phyloP scores from a whole-genome alignment of 2,888 invertebrate species.

The Anaspis maculata region DNA sequence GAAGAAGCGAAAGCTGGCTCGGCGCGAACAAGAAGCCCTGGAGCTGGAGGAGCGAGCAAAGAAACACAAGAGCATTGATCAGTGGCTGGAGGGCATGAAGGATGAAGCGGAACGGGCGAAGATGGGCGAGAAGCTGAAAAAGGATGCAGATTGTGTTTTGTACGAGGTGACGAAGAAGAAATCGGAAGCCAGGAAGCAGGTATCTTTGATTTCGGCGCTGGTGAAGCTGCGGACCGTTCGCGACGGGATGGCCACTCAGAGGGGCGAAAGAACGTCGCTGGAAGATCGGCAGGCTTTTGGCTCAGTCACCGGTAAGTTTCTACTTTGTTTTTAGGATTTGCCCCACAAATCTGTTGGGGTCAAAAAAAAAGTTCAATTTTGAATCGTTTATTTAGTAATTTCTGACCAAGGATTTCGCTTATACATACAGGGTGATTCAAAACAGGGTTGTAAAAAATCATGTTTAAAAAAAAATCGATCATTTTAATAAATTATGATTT shows the following conservation, averaged over 20 bases:
- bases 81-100: constrained; percentile 56
- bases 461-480: too few relatives aligned
- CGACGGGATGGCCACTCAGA: constrained; percentile 52
- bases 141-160: constrained; percentile 61
- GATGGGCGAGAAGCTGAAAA: constrained; percentile 56
- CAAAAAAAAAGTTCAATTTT: not conserved
- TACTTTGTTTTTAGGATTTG: too few relatives aligned
- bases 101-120: constrained; percentile 54
- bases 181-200: constrained; percentile 57
- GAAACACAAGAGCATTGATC: constrained; percentile 55
- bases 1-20: constrained; percentile 45
- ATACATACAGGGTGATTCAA: too few relatives aligned
- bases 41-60: constrained; percentile 42
- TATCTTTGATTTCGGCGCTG: constrained; percentile 55
- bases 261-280: constrained; percentile 51
- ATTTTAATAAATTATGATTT: too few relatives aligned
- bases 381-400: not conserved
- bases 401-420: not conserved
- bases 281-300: constrained; percentile 50
- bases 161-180: constrained; percentile 64
- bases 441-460: too few relatives aligned
- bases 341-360: constrained; percentile 4
- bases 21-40: constrained; percentile 37
- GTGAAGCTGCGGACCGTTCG: constrained; percentile 56
- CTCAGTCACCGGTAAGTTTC: constrained; percentile 49